Percentiles rank a stretch among this genome's conserved stretches.
Conservation (phyloP, 2,797 vertebrate species). For the Myoxocephalus aenaeus region DNA sequence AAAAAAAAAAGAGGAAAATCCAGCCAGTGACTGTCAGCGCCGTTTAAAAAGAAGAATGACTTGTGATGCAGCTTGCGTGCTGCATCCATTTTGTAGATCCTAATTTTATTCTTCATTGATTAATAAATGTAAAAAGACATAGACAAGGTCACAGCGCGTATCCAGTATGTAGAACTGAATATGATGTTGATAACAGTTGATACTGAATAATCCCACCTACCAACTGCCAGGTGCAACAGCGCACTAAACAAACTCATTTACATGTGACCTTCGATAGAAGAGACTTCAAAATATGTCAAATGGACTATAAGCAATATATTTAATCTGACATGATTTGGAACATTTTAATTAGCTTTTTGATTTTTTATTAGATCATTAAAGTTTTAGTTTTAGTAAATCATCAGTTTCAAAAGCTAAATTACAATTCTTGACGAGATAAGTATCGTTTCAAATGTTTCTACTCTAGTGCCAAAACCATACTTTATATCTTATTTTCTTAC, state of each 20-base stretch:
- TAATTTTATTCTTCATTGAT: background rate
- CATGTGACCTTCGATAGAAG: too few species aligned
- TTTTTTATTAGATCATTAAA: too few species aligned
- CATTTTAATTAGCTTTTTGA: too few species aligned
- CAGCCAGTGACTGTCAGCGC: slow-evolving; percentile 18
- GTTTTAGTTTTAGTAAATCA: background rate
- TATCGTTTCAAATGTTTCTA: background rate
- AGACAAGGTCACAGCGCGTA: background rate
- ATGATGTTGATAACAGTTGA: background rate
- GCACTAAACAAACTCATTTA: background rate
- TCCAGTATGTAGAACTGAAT: background rate
- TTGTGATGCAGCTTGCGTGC: background rate
- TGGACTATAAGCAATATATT: too few species aligned
- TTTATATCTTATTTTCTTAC: background rate
- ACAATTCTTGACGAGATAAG: background rate
- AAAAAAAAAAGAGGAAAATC: slow-evolving; percentile 34
- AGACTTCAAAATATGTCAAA: too few species aligned
- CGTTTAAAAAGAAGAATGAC: background rate
- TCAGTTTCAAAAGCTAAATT: background rate
- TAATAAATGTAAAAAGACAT: background rate
- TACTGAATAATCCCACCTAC: background rate
- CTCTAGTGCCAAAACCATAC: background rate
- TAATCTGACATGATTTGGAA: too few species aligned
- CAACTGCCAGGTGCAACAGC: too few species aligned
- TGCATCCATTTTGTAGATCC: background rate